These are phyloP conservation scores for Pterocles burchelli DNA, from an alignment of 2,113 vertebrate species.

Conservation along the genomic window DNA sequence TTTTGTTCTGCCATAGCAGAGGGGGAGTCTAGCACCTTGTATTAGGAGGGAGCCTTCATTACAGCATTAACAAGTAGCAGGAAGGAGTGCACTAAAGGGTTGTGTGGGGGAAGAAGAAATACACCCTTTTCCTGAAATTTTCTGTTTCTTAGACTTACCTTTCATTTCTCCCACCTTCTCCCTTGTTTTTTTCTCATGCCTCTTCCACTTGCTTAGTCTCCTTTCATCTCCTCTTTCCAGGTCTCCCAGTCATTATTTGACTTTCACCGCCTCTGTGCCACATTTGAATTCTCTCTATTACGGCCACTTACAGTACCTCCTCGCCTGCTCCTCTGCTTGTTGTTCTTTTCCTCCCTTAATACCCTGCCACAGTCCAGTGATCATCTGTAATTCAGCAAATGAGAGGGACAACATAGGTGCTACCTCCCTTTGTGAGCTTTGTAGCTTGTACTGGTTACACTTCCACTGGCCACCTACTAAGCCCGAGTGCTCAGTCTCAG, in stretches of 20 bases:
- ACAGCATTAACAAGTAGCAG: neutral
- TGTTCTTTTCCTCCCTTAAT: neutral
- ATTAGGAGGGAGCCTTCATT: neutral
- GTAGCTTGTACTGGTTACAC: neutral
- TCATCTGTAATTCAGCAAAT: slow-evolving; percentile 23
- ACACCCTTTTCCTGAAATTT: neutral
- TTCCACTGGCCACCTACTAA: neutral
- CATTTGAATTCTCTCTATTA: neutral
- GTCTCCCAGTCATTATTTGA: neutral
- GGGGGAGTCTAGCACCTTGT: neutral
- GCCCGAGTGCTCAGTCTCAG: neutral
- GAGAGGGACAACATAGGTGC: neutral
- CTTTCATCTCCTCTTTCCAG: slow-evolving; percentile 4
- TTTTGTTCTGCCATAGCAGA: neutral
- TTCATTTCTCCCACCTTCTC: neutral
- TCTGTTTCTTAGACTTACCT: neutral
- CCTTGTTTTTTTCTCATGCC: neutral
- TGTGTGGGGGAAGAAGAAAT: neutral
- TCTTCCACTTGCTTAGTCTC: neutral
- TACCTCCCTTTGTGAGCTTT: neutral
- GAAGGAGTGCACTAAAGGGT: neutral
- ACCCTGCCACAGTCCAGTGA: neutral
- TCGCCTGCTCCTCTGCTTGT: neutral
- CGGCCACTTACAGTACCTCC: neutral
- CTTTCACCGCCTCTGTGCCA: neutral